Evolutionary conservation across 2,797 vertebrate species (phyloP).

Genomic region (Luscinia luscinia): DNA sequence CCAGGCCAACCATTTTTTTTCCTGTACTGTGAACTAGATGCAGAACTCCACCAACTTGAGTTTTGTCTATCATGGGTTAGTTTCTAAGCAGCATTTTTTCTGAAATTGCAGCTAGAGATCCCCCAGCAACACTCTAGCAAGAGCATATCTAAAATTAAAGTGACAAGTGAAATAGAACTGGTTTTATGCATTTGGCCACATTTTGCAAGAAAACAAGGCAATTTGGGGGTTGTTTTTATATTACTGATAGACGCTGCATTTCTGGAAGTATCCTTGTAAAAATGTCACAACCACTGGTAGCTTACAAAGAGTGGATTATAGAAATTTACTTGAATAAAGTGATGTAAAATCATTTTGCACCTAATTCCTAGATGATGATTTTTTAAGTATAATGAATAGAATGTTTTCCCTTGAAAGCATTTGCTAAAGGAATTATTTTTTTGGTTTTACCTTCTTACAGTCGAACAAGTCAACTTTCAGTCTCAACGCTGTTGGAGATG

Average conservation of each 20-base stretch:
- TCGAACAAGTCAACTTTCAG: slow-evolving; percentile 90
- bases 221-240: neutral
- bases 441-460: slow-evolving; percentile 68
- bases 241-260: neutral
- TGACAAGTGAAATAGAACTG: neutral
- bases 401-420: neutral
- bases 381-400: neutral
- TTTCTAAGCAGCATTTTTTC: neutral
- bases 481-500: slow-evolving; percentile 88
- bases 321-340: neutral
- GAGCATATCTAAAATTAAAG: neutral
- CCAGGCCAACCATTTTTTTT: neutral
- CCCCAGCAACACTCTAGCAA: neutral
- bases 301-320: neutral
- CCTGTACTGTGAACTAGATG: neutral
- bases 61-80: neutral
- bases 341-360: neutral
- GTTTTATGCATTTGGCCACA: neutral
- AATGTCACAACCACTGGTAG: neutral
- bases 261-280: neutral
- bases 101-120: neutral
- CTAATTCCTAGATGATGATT: neutral
- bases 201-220: neutral
- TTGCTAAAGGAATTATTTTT: neutral
- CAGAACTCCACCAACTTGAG: neutral